These are phyloP conservation scores for Monoplex corrugatus DNA, from an alignment of 2,888 invertebrate genomes.

Conservation along the genomic window DNA sequence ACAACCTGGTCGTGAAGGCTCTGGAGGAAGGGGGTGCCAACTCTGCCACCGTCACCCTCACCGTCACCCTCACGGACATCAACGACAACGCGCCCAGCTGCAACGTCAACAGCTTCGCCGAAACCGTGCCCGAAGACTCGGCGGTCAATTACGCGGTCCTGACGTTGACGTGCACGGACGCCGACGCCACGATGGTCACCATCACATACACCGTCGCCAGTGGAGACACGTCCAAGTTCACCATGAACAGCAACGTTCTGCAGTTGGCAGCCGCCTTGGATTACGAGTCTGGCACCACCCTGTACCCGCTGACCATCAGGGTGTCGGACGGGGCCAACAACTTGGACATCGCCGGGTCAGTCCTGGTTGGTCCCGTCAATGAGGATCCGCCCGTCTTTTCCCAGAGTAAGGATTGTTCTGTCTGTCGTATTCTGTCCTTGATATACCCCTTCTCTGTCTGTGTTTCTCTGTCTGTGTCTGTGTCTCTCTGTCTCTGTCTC, in stretches of 20 bases:
- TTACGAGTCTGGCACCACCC: constrained; percentile 57
- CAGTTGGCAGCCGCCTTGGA: constrained; percentile 59
- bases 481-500: background rate
- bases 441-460: too few species aligned
- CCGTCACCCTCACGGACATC: constrained; percentile 51
- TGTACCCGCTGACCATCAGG: constrained; percentile 57
- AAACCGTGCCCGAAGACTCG: constrained; percentile 60
- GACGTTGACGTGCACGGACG: constrained; percentile 56
- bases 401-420: constrained; percentile 55
- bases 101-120: constrained; percentile 56
- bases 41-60: constrained; percentile 58
- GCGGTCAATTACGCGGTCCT: constrained; percentile 51
- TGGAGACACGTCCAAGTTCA: constrained; percentile 62
- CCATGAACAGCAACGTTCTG: constrained; percentile 56
- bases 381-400: constrained; percentile 62
- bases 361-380: constrained; percentile 62
- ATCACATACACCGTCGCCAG: constrained; percentile 57
- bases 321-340: constrained; percentile 59
- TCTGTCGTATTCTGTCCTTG: too few species aligned
- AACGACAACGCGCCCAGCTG: constrained; percentile 63
- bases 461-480: too few species aligned
- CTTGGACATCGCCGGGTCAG: constrained; percentile 55
- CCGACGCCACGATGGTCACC: constrained; percentile 51
- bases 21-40: constrained; percentile 62
- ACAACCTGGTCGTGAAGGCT: constrained; percentile 82